phyloP scores from a whole-genome alignment of 1,140 invertebrate genomes.

The Plodia interpunctella region DNA sequence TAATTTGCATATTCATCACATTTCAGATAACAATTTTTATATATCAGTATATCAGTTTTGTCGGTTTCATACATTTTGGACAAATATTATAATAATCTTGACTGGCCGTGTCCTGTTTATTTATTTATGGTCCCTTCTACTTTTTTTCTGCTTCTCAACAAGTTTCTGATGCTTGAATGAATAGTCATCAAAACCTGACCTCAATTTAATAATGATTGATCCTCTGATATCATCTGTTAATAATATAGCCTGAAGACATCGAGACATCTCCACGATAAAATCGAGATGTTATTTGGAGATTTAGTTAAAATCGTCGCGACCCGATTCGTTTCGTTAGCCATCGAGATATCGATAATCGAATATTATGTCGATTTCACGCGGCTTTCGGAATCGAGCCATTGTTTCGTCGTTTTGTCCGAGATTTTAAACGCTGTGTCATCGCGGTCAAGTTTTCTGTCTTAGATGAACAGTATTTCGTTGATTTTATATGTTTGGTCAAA shows the following conservation, averaged over 20 bases:
- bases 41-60: too few relatives aligned
- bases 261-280: neutral
- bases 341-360: constrained; percentile 33
- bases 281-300: constrained; percentile 10
- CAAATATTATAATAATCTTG: neutral
- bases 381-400: constrained; percentile 51
- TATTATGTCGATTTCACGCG: constrained; percentile 52
- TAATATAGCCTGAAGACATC: constrained; percentile 4
- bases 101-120: too few relatives aligned
- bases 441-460: neutral
- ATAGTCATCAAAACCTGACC: neutral
- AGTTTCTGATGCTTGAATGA: too few relatives aligned
- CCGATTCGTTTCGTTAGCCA: constrained; percentile 10
- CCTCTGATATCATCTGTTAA: neutral
- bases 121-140: too few relatives aligned
- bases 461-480: neutral
- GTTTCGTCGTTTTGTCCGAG: constrained; percentile 28
- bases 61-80: neutral
- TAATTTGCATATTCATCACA: too few relatives aligned
- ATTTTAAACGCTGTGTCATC: neutral
- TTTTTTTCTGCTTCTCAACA: too few relatives aligned
- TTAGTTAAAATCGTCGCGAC: constrained; percentile 7
- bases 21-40: too few relatives aligned
- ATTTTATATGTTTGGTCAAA: neutral
- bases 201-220: constrained; percentile 1